These are phyloP conservation scores for Drosophila cognata DNA, from an alignment of 2,888 invertebrate genomes.

Conservation along the genomic window DNA sequence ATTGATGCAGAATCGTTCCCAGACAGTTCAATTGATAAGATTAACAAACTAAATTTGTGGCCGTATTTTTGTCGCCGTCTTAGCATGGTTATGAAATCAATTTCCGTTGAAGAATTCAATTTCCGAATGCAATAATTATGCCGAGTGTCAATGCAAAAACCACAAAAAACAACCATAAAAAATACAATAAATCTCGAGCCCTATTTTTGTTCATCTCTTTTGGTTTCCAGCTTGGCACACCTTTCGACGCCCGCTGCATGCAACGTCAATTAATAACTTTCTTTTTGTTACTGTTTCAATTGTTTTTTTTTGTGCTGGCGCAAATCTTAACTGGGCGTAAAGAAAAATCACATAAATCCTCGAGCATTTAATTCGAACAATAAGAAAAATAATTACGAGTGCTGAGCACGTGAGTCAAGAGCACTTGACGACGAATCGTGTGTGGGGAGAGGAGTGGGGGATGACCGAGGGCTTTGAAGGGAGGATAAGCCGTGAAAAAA, in stretches of 20 bases:
- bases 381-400: conserved; percentile 82
- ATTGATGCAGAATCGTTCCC: conserved; percentile 11
- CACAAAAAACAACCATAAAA: conserved; percentile 33
- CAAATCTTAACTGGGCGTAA: conserved; percentile 58
- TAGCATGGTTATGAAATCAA: conserved; percentile 80
- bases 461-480: background rate
- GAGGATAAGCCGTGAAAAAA: conserved; percentile 76
- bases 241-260: conserved; percentile 28
- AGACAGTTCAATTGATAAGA: conserved; percentile 35
- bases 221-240: conserved; percentile 19
- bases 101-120: conserved; percentile 83
- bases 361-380: conserved; percentile 79
- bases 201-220: conserved; percentile 2
- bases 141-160: conserved; percentile 71
- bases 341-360: conserved; percentile 73
- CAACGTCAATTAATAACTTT: conserved; percentile 71
- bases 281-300: conserved; percentile 1
- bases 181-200: conserved; percentile 19
- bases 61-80: conserved; percentile 33
- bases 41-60: conserved; percentile 43
- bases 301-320: conserved; percentile 44
- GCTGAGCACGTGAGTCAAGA: conserved; percentile 81
- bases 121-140: conserved; percentile 85
- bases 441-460: background rate
- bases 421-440: conserved; percentile 49